phyloP scores from a whole-genome alignment of 2,888 invertebrate genomes.

The Drosophila silvestris region DNA sequence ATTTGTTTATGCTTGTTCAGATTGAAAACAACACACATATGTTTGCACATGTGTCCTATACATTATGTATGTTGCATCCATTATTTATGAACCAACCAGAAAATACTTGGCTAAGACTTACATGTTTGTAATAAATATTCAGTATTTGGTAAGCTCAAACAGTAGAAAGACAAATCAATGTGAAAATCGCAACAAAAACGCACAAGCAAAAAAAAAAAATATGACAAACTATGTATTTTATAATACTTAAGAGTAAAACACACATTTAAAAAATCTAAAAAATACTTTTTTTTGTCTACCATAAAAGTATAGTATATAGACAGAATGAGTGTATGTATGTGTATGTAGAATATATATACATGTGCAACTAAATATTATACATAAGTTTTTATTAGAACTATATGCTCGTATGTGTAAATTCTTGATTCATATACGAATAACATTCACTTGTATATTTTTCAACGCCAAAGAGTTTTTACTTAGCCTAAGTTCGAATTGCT shows the following conservation, averaged over 20 bases:
- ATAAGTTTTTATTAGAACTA: conserved; percentile 36
- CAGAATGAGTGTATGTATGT: conserved; percentile 17
- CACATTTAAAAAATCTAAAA: neutral
- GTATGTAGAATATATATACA: neutral
- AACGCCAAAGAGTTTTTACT: conserved; percentile 75
- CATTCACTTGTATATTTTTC: conserved; percentile 63
- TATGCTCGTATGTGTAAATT: conserved; percentile 11
- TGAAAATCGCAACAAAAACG: conserved; percentile 25
- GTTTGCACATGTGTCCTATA: neutral
- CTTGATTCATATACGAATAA: conserved; percentile 9
- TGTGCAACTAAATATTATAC: conserved; percentile 32
- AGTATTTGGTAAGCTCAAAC: conserved; percentile 53
- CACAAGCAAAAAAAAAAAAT: conserved; percentile 29
- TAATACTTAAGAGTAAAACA: conserved; percentile 36
- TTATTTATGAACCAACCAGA: conserved; percentile 12
- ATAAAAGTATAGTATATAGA: conserved; percentile 59
- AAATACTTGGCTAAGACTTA: conserved; percentile 39
- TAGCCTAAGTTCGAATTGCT: conserved; percentile 65
- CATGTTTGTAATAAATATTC: conserved; percentile 35
- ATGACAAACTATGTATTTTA: conserved; percentile 56
- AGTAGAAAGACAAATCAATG: conserved; percentile 53
- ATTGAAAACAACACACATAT: conserved; percentile 1
- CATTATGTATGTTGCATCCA: neutral
- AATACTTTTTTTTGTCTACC: conserved; percentile 54
- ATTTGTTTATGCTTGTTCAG: conserved; percentile 49